Conservation (phyloP, 2,113 vertebrate species). For the Nannospalax galili region DNA sequence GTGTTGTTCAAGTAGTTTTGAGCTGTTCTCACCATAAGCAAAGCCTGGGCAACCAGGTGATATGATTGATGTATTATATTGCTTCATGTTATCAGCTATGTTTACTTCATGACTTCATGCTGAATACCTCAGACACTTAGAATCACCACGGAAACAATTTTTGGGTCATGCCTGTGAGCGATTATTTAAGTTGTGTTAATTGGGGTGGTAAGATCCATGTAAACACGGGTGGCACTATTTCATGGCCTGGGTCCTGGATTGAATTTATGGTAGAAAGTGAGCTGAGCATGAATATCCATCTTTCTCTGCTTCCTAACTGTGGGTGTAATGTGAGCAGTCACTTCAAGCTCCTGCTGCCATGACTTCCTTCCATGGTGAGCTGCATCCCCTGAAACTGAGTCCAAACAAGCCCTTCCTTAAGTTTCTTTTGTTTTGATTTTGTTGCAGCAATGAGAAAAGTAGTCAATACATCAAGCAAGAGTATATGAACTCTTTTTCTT, state of each 20-base stretch:
- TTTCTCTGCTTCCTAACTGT: not conserved
- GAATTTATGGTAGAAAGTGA: no score
- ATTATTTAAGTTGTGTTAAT: not conserved
- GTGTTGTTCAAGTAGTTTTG: not conserved
- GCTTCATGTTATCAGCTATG: not conserved
- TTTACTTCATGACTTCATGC: not conserved
- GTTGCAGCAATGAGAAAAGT: not conserved
- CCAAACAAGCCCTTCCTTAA: not conserved
- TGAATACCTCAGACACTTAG: not conserved
- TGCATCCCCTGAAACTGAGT: not conserved
- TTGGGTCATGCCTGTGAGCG: not conserved
- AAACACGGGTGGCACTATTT: not conserved
- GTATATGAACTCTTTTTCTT: conserved; percentile 74
- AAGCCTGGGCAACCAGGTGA: not conserved
- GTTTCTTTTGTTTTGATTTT: not conserved
- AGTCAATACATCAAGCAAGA: not conserved
- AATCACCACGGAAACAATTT: not conserved
- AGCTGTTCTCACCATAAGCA: not conserved
- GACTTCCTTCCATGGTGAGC: not conserved
- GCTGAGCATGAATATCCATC: no score
- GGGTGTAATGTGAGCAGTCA: not conserved
- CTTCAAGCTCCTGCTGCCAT: not conserved
- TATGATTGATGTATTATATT: not conserved
- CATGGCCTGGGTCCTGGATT: not conserved
- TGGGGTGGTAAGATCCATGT: not conserved